Conservation (phyloP, 2,888 invertebrate species). For the Temnothorax ravouxi region DNA sequence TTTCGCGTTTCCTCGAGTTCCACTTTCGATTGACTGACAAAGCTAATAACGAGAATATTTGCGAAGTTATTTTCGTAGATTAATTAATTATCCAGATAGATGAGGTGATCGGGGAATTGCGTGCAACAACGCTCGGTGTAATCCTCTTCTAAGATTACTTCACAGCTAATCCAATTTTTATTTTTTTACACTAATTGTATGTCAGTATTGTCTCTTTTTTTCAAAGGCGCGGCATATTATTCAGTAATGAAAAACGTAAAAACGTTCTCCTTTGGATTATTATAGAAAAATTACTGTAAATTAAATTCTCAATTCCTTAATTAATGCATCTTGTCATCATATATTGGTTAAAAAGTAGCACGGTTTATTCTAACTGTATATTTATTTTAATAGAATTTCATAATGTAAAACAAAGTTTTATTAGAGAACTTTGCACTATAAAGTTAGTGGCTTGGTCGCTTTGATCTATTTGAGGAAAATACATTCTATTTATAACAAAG, state of each 20-base stretch:
- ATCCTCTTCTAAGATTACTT: constrained; percentile 3
- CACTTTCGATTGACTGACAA: constrained; percentile 11
- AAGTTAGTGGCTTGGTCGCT: neutral
- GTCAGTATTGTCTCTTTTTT: neutral
- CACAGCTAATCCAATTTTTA: constrained; percentile 54
- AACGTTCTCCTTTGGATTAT: neutral
- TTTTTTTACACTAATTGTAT: constrained; percentile 14
- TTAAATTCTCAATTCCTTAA: constrained; percentile 27
- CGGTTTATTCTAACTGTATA: neutral
- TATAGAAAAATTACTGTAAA: neutral
- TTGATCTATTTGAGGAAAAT: neutral
- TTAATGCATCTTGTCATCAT: neutral
- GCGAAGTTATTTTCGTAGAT: constrained; percentile 30
- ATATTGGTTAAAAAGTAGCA: neutral
- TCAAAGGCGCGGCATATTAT: neutral
- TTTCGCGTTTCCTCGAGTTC: constrained; percentile 34
- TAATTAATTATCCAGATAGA: constrained; percentile 70
- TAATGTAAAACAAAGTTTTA: neutral
- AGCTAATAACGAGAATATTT: constrained; percentile 10
- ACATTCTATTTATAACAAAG: neutral
- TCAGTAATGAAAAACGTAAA: neutral
- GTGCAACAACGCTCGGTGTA: constrained; percentile 55
- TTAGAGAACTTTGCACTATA: neutral
- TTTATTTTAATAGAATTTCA: constrained; percentile 1
- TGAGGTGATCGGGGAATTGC: constrained; percentile 65